A percentile compares a stretch with the other conserved stretches of the same genome.
Conservation (phyloP, 92 coral and sea anemone genomes). For the Heteractis magnifica region DNA sequence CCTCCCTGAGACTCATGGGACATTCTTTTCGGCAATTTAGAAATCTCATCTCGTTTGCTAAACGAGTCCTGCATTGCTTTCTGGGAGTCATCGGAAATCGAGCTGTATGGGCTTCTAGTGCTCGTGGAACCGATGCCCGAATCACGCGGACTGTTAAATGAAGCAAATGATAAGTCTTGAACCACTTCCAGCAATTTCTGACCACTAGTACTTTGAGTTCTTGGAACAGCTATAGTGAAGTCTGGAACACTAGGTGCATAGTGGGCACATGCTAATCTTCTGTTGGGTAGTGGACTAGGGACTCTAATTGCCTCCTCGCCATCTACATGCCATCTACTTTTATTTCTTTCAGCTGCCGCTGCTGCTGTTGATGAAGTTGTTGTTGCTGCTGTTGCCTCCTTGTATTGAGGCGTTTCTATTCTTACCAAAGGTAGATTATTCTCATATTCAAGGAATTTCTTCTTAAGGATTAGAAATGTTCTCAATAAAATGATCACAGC, state of each 20-base stretch:
- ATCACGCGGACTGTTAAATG: constrained; percentile 20
- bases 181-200: not conserved
- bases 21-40: not conserved
- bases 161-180: constrained; percentile 2
- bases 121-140: constrained; percentile 21
- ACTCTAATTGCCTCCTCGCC: not conserved
- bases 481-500: not conserved
- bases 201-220: not conserved
- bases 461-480: not conserved
- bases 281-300: not conserved
- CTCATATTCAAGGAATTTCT: constrained; percentile 3
- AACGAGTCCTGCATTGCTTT: constrained; percentile 2
- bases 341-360: not conserved
- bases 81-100: not conserved
- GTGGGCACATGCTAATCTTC: not conserved
- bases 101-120: constrained; percentile 6
- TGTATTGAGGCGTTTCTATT: not conserved
- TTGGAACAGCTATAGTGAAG: not conserved
- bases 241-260: not conserved
- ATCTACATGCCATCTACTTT: not conserved
- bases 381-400: not conserved
- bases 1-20: not conserved
- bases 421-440: constrained; percentile 9
- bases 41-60: not conserved
- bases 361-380: not conserved